Percentiles rank a stretch among this genome's conserved stretches.
Evolutionary conservation across 2,888 invertebrate genomes (phyloP).

Genomic region (Stegana nigrithorax): DNA sequence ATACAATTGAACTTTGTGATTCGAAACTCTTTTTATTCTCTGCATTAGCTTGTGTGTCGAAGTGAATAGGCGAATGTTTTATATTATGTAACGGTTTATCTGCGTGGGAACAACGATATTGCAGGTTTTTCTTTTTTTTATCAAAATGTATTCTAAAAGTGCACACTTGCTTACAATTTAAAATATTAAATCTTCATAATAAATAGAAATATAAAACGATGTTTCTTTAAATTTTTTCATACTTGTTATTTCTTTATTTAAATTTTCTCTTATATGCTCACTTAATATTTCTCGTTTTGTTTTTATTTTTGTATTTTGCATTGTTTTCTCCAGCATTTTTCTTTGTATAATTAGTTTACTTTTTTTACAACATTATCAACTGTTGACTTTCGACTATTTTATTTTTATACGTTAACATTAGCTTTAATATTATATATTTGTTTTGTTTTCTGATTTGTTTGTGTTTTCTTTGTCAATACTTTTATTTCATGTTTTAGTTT

Average conservation of each 20-base stretch:
- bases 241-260: slow-evolving; percentile 43
- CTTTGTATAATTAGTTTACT: slow-evolving; percentile 24
- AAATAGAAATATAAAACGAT: not conserved
- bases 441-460: slow-evolving; percentile 24
- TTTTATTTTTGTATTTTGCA: not conserved
- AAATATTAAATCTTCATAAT: no score
- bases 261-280: slow-evolving; percentile 27
- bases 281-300: not conserved
- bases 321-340: slow-evolving; percentile 27
- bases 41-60: no score
- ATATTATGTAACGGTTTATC: no score
- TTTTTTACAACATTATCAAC: slow-evolving; percentile 57
- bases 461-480: not conserved
- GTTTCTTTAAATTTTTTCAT: slow-evolving; percentile 19
- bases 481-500: slow-evolving; percentile 17
- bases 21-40: no score
- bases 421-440: slow-evolving; percentile 48
- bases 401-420: slow-evolving; percentile 48
- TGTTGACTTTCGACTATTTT: slow-evolving; percentile 56
- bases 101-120: no score
- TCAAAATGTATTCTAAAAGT: no score
- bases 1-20: no score
- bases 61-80: no score
- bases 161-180: no score
- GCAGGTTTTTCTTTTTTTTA: no score